Evolutionary conservation across 2,797 vertebrate genomes (phyloP), one percentile per base, ranked within the genome.

Genomic region (Epinephelus awoara): DNA sequence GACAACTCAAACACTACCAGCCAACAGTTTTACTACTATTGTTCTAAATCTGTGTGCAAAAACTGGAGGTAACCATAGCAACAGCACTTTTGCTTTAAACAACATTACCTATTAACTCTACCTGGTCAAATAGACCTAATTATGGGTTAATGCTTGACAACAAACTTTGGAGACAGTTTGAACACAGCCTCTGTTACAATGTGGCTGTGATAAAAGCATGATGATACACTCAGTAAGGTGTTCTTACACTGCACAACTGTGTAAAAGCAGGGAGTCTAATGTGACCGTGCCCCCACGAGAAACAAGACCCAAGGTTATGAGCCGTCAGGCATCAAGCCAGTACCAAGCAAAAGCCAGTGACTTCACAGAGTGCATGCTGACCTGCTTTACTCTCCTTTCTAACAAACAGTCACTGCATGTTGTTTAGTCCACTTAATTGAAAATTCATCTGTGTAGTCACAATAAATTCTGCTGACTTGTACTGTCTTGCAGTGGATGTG

Each of bases 291-390:
- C 13, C 61, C 10, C 78, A 80, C 55, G 67, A 75, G 66, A 83
- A 79, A 67, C 5, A 38, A 64, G 18, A 54, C 62, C 47, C 72
- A 75, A 73, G 44, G 34, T 65, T 69, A 68, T 27, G 40, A 79
- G 29, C 61, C 70, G 51, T 61, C 42, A 21, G 64, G 51, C 52
- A 49, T 59, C 29, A 61, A 58, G 55, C 21, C 29, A 56, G 29
- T 59, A 46, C 73, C 34, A 75, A 83, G 65, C 51, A 70, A 65
- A 72, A 69, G 63, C 69, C 74, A 76, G 50, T 27, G 51, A 79
- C 65, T 69, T 73, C 9, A 76, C 29, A 76, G 58, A 82, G 13
- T 52, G 56, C 34, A 62, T 21, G 27, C 65, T 54, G 72, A 81
- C 70, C 23, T 44, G 66, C 47, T 81, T 67, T 62, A 21, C 59